Base-by-base conservation (phyloP, 2,888 invertebrate species). In the Chirona hameri region DNA sequence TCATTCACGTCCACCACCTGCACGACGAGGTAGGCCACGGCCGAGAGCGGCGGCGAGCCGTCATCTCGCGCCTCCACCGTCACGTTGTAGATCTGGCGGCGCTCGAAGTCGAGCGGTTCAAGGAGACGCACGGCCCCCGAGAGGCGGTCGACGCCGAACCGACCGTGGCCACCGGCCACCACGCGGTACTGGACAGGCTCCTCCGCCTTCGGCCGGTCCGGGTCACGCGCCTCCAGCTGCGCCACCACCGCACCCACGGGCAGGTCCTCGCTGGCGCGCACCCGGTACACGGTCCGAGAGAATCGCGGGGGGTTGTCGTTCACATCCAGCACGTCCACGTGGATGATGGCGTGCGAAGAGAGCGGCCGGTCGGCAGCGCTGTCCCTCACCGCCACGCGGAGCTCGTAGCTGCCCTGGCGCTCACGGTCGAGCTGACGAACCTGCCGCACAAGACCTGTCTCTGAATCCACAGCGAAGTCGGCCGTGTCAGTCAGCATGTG, bases 251-350 rank as follows among this genome's bases (percentile, higher is more conserved):
- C 93, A 84, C 97, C 97, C 3, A 92, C 89, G 0, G 97, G 98
- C 82, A 97, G 91, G 88, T 98, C 98, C 88, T 98, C 98, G 12
- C 96, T 92, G 39, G 96, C 92, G 87, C 95, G 94, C 65, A 96
- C 95, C 72, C 85, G 85, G 84, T 88, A 88, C 21, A 85, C 84
- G 24, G 86, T 85, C 21, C 95, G 90, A 55, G 93, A 93, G 88
- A 97, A 98, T 84, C 90, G 91, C 0, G 97, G 97, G 3, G 94
- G 91, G 87, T 94, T 95, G 88, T 95, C 98, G 89, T 98, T 98
- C 81, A 96, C 93, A 88, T 98, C 98, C 86, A 95, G 94, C 12
- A 96, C 92, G 57, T 92, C 91, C 79, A 96, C 92, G 84, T 94
- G 91, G 46, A 98, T 93, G 48, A 94, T 88, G 4, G 96, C 95